phyloP scores from a whole-genome alignment of 2,888 invertebrate species.

The Cyclophora albipunctata region DNA sequence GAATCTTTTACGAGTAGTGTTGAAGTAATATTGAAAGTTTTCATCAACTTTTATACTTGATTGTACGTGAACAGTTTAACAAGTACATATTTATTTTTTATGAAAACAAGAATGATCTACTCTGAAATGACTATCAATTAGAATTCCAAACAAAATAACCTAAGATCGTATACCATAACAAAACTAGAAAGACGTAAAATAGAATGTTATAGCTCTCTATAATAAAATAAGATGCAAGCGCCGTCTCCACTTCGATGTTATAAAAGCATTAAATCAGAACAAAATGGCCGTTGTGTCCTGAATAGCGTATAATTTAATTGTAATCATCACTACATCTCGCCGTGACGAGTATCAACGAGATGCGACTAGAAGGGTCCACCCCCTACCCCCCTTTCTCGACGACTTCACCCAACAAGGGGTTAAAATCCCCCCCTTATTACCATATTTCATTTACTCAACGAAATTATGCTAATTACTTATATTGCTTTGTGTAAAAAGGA shows the following conservation, averaged over 20 bases:
- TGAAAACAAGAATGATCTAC: no score
- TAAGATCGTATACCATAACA: slow-evolving; percentile 1
- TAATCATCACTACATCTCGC: slow-evolving; percentile 72
- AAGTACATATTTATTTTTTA: no score
- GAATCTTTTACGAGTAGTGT: no score
- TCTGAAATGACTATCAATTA: no score
- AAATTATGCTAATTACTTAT: slow-evolving; percentile 77
- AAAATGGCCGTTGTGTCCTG: slow-evolving; percentile 55
- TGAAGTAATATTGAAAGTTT: no score
- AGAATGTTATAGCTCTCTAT: slow-evolving; percentile 7
- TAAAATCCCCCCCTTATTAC: slow-evolving; percentile 66
- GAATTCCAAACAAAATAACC: neutral
- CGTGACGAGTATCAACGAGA: slow-evolving; percentile 69
- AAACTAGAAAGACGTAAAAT: slow-evolving; percentile 5
- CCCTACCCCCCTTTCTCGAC: slow-evolving; percentile 31
- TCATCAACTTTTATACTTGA: no score
- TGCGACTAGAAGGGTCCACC: slow-evolving; percentile 64
- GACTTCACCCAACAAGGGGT: slow-evolving; percentile 57
- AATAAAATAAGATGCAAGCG: slow-evolving; percentile 22
- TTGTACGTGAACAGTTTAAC: no score
- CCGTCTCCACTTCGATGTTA: slow-evolving; percentile 16
- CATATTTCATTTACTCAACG: slow-evolving; percentile 77
- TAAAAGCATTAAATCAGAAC: slow-evolving; percentile 56
- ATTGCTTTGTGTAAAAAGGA: slow-evolving; percentile 77
- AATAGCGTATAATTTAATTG: slow-evolving; percentile 70